These are phyloP conservation scores for Conus betulinus DNA, from an alignment of 1,140 invertebrate genomes.

Conservation along the genomic window DNA sequence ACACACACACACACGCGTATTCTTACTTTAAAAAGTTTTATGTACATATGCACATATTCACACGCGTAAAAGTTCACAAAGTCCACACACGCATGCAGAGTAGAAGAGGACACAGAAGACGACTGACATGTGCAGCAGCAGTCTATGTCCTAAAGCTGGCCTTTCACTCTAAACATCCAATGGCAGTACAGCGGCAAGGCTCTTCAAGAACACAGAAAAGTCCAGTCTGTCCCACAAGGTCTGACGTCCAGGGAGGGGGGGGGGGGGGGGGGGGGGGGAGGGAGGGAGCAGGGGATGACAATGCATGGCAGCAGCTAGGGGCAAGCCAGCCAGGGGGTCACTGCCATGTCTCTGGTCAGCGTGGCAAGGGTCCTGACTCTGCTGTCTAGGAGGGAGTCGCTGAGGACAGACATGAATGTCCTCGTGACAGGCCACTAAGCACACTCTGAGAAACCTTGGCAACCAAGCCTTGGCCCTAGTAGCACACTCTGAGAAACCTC, in stretches of 20 bases:
- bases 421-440: not conserved
- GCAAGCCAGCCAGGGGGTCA: not conserved
- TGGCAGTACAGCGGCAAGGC: constrained; percentile 1
- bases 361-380: no score
- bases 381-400: not conserved
- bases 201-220: not conserved
- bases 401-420: not conserved
- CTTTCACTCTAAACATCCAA: not conserved
- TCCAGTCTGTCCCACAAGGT: not conserved
- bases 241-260: constrained; percentile 1
- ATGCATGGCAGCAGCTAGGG: not conserved
- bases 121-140: not conserved
- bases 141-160: not conserved
- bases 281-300: not conserved
- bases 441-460: no score
- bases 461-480: no score
- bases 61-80: not conserved
- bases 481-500: no score
- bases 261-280: not conserved
- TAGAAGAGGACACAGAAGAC: not conserved
- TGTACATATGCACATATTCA: not conserved
- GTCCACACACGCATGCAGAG: not conserved
- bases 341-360: not conserved
- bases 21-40: no score
- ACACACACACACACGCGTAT: not conserved